These are phyloP conservation scores for Sinocyclocheilus maitianheensis DNA, from an alignment of 2,113 vertebrate genomes.

Conservation along the genomic window DNA sequence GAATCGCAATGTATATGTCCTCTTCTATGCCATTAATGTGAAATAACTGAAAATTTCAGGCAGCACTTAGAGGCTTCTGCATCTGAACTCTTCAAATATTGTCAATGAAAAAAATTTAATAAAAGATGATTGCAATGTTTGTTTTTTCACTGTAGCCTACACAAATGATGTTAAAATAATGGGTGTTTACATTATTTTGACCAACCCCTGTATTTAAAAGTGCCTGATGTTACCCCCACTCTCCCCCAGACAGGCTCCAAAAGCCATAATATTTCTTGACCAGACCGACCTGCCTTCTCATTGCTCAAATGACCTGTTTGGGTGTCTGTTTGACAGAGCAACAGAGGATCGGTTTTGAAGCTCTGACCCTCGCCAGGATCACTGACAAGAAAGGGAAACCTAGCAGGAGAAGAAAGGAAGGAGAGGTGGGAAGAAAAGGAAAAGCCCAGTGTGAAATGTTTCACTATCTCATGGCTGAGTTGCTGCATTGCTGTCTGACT, in stretches of 20 bases:
- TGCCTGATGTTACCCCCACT: neutral
- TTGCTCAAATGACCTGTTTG: neutral
- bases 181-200: neutral
- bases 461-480: constrained; percentile 39
- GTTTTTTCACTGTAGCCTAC: neutral
- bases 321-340: neutral
- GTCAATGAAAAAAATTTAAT: neutral
- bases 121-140: neutral
- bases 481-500: constrained; percentile 58
- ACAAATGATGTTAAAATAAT: neutral
- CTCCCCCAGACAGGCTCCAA: neutral
- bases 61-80: too few relatives aligned
- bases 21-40: too few relatives aligned
- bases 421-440: constrained; percentile 21
- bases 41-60: too few relatives aligned
- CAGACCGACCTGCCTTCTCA: neutral
- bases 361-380: neutral
- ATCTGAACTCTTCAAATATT: neutral
- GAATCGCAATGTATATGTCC: too few relatives aligned
- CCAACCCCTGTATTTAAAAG: too few relatives aligned
- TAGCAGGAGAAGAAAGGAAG: constrained; percentile 3
- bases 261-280: neutral
- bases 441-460: constrained; percentile 52
- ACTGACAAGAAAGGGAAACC: neutral
- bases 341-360: neutral